Evolutionary conservation across 1,140 invertebrate genomes (phyloP).

Genomic region (Micrasema longulum): DNA sequence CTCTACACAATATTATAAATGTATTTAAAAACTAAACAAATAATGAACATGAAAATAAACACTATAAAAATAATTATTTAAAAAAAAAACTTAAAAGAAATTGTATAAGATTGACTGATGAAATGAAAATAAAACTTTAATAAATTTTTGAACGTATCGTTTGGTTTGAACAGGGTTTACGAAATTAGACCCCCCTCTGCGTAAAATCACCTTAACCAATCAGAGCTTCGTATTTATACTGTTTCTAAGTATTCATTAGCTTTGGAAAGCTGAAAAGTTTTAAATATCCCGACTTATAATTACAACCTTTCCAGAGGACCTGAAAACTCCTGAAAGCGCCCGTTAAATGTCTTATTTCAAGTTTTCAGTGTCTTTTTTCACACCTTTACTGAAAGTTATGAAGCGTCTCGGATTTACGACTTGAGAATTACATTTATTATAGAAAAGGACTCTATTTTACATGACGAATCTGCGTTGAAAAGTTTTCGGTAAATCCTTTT

Average conservation of each 20-base stretch:
- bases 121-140: no score
- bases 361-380: constrained; percentile 1
- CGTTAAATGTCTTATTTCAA: constrained; percentile 22
- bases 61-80: no score
- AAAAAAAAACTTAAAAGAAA: no score
- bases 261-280: constrained; percentile 18
- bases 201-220: constrained; percentile 39
- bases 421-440: constrained; percentile 13
- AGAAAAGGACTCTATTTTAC: background rate
- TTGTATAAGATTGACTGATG: no score
- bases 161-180: constrained; percentile 7
- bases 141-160: no score
- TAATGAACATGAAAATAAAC: no score
- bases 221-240: constrained; percentile 21
- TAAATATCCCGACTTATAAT: constrained; percentile 37
- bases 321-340: constrained; percentile 4
- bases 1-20: no score
- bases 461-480: constrained; percentile 16
- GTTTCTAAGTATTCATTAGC: constrained; percentile 17
- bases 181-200: constrained; percentile 28
- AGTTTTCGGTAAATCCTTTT: constrained; percentile 1
- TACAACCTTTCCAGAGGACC: constrained; percentile 23
- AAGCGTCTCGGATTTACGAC: constrained; percentile 7
- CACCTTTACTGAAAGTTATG: constrained; percentile 18
- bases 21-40: no score